Evolutionary conservation across 2,113 vertebrate genomes (phyloP).

Genomic region (Eulemur rufifrons): DNA sequence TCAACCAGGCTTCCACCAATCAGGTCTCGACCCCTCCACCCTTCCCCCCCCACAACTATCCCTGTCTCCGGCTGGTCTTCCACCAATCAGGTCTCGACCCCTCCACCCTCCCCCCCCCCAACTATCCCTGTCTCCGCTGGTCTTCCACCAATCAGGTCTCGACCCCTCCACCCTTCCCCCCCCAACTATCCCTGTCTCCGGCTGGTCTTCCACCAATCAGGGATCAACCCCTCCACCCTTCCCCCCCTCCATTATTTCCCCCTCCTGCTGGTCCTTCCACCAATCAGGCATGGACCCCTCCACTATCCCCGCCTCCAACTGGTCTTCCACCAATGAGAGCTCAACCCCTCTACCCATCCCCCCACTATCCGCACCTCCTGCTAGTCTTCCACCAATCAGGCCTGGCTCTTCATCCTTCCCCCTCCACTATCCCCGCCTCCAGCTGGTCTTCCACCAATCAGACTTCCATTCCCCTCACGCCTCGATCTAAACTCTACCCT

Average conservation of each 20-base stretch:
- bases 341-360: not conserved
- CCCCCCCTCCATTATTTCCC: too few relatives aligned
- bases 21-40: not conserved
- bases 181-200: fast-evolving
- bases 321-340: not conserved
- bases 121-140: too few relatives aligned
- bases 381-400: not conserved
- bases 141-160: not conserved
- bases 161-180: fast-evolving
- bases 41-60: not conserved
- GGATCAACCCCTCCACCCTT: too few relatives aligned
- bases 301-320: not conserved
- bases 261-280: too few relatives aligned
- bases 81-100: not conserved
- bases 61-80: fast-evolving
- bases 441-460: not conserved
- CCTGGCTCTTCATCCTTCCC: fast-evolving
- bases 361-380: too few relatives aligned
- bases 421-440: fast-evolving
- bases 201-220: not conserved
- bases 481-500: not conserved
- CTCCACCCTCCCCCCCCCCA: too few relatives aligned
- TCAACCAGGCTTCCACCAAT: not conserved
- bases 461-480: not conserved
- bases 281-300: too few relatives aligned